Conservation (phyloP, 2,888 invertebrate genomes). For the Pterostichus niger region DNA sequence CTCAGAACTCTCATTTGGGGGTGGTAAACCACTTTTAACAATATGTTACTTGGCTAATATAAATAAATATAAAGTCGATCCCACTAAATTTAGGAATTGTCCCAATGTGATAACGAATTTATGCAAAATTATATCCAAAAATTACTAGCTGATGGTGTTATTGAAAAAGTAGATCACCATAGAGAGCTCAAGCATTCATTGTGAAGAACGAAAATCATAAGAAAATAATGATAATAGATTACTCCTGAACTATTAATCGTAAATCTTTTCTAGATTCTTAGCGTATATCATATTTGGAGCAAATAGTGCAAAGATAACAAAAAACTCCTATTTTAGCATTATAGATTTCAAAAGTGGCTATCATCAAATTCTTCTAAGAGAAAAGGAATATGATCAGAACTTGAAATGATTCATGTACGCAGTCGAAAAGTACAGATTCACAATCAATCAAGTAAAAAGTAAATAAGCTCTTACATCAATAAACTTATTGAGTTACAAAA, state of each 20-base stretch:
- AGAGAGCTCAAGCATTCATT: neutral
- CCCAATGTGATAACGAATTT: too few species aligned
- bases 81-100: too few species aligned
- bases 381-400: slow-evolving; percentile 3
- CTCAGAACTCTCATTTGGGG: too few species aligned
- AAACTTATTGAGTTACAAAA: neutral
- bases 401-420: neutral
- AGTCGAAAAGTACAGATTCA: slow-evolving; percentile 1
- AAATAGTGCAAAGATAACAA: slow-evolving; percentile 1
- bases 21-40: too few species aligned
- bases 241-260: slow-evolving; percentile 40
- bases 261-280: neutral
- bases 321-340: neutral
- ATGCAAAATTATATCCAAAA: too few species aligned
- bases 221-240: slow-evolving; percentile 5
- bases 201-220: slow-evolving; percentile 12
- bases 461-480: neutral
- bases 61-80: too few species aligned
- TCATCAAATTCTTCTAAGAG: slow-evolving; percentile 2
- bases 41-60: too few species aligned
- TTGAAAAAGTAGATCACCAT: slow-evolving; percentile 20
- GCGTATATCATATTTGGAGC: neutral
- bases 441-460: slow-evolving; percentile 23
- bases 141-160: too few species aligned
- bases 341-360: slow-evolving; percentile 15